A percentile compares a stretch with the other conserved stretches of the same genome.
Conservation (phyloP, 1,140 invertebrate species). For the Oreohelix idahoensis region DNA sequence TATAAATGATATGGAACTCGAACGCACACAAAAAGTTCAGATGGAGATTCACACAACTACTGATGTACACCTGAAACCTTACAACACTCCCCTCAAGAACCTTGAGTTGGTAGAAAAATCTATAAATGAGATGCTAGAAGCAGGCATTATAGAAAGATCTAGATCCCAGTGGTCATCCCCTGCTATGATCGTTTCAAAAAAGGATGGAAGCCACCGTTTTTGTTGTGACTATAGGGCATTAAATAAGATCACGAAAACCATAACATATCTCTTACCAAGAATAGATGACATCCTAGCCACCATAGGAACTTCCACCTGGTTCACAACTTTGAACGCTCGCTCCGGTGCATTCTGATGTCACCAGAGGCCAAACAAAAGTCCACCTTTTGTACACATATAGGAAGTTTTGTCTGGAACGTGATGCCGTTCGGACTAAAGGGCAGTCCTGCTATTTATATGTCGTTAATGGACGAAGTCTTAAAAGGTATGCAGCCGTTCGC, state of each 20-base stretch:
- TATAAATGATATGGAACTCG: constrained; percentile 46
- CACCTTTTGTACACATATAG: constrained; percentile 46
- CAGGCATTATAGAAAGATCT: constrained; percentile 42
- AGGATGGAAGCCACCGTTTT: constrained; percentile 71
- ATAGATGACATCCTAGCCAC: constrained; percentile 71
- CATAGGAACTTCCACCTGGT: constrained; percentile 18
- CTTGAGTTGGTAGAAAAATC: constrained; percentile 33
- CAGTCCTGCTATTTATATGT: constrained; percentile 22
- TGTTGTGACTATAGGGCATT: constrained; percentile 74
- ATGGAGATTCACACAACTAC: constrained; percentile 47
- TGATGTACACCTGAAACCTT: constrained; percentile 7
- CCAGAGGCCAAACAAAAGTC: constrained; percentile 44
- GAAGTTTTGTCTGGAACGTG: constrained; percentile 37
- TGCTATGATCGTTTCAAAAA: constrained; percentile 74
- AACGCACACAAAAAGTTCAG: constrained; percentile 33
- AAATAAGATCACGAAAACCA: constrained; percentile 71
- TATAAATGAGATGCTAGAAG: constrained; percentile 47
- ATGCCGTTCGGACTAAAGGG: constrained; percentile 51
- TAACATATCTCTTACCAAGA: constrained; percentile 75
- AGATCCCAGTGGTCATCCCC: constrained; percentile 48
- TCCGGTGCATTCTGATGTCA: constrained; percentile 40
- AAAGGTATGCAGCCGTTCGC: constrained; percentile 18
- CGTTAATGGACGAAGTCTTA: constrained; percentile 17
- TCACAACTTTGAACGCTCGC: constrained; percentile 38
- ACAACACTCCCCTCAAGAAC: constrained; percentile 21